Evolutionary conservation across 2,797 vertebrate genomes (phyloP), one percentile per base, ranked within the genome.

Genomic region (Enoplosus armatus): DNA sequence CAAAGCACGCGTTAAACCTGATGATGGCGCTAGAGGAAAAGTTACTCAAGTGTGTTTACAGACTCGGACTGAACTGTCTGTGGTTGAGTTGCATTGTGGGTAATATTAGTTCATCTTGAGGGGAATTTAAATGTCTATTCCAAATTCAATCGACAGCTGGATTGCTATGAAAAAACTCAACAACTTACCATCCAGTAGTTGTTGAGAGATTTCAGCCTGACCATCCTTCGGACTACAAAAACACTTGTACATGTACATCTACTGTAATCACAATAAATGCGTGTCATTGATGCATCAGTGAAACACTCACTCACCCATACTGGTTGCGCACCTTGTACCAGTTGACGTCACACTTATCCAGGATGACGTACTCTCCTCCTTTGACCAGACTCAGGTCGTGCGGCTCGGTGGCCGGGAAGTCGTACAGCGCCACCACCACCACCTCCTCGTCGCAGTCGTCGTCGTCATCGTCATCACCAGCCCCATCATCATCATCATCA

Each of bases 261-360:
- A 43, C 2, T 43, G 41, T 5, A 15, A 41, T 41, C 39, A 16
- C 1, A 14, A 41, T 16, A 5, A 37, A 37, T 10, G 35, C 18
- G 6, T 18, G 18, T 45, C 43, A 15, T n/a, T n/a, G n/a, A n/a
- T n/a, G n/a, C n/a, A n/a, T n/a, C n/a, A n/a, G n/a, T 5, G 3
- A 51, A 27, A 27, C 22, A 16, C 45, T 14, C 50, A 79, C 88
- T 90, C 70, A 98, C 97, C 96, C 95, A 0, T 96, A 91, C 86
- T 94, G 93, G 93, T 98, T 94, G 82, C 95, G 96, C 0, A 97
- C 98, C 79, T 90, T 96, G 96, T 96, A 97, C 98, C 98, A 99
- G 84, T 99, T 96, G 71, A 93, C 37, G 20, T 97, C 97, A 0
- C 96, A 95, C 85, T 96, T 97, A 64, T 97, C 96, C 39, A 97